Evolutionary conservation across 2,888 invertebrate genomes (phyloP).

Genomic region (Rhamphomyia laevipes): DNA sequence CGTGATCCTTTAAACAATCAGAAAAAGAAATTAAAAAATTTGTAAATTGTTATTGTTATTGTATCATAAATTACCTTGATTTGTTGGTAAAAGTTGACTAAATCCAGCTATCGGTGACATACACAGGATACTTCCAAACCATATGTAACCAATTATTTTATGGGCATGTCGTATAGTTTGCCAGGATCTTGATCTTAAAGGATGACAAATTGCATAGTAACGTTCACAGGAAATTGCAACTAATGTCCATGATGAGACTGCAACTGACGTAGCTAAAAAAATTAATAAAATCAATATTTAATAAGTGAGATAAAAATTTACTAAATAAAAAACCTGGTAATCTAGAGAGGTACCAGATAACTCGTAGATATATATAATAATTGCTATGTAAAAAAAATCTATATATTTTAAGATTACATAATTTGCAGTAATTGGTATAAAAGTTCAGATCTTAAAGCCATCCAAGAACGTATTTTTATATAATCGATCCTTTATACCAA

Average conservation of each 20-base stretch:
- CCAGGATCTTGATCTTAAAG: conserved; percentile 60
- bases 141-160: conserved; percentile 52
- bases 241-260: conserved; percentile 64
- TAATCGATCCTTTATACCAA: too few relatives aligned
- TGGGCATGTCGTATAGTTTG: conserved; percentile 65
- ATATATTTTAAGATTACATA: too few relatives aligned
- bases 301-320: too few relatives aligned
- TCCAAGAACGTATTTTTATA: too few relatives aligned
- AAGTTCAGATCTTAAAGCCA: too few relatives aligned
- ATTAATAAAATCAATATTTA: conserved; percentile 17
- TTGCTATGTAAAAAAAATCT: too few relatives aligned
- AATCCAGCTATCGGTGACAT: conserved; percentile 53
- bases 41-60: background rate
- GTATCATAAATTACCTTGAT: conserved; percentile 25
- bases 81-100: conserved; percentile 46
- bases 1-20: conserved; percentile 39
- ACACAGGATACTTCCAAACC: conserved; percentile 50
- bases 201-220: conserved; percentile 69
- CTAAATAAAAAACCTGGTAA: conserved; percentile 4
- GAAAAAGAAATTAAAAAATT: conserved; percentile 4
- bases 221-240: conserved; percentile 68
- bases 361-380: too few relatives aligned
- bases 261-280: conserved; percentile 59
- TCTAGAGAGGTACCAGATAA: conserved; percentile 1
- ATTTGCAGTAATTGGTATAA: too few relatives aligned